Evolutionary conservation across 2,113 vertebrate genomes (phyloP), one percentile per base, ranked within the genome.

Genomic region (Prolemur simus): DNA sequence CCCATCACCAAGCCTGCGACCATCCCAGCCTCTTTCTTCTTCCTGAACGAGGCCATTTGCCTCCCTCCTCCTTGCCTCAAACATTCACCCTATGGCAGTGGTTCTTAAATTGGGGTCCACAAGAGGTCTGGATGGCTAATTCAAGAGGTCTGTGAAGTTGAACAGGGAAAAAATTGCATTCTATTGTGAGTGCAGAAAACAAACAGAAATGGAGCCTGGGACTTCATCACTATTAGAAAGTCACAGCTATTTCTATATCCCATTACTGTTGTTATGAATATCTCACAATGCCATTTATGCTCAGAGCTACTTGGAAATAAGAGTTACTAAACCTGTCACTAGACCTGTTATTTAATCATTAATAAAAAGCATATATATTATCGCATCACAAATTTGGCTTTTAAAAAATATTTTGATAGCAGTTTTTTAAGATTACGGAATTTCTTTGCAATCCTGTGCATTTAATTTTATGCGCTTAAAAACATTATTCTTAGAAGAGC

Each of bases 401-500:
- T 71, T 66, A 34, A 45, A 37, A 89, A 91, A 34, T 89, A 96
- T 95, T 97, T 87, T 96, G 87, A 80, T 89, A 58, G 77, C 52
- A 78, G 32, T 80, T 49, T 82, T 93, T 94, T 54, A 81, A 82
- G 94, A 68, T 45, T 32, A 54, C 47, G 12, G 34, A 77, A 81
- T 87, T 29, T 10, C 9, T 83, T 89, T 23, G 12, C 49, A 56
- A 68, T 66, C 68, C 49, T 87, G 32, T 42, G 12, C 32, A 56
- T 83, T 49, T 87, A 58, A 87, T 81, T 76, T 84, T 56, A 92
- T 82, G 8, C 45, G 58, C 52, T 76, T 47, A 63, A 80, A 68
- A 77, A 60, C 8, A 20, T 52, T 47, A 56, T 87, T 76, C 32
- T 82, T 56, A 86, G 63, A 63, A 68, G 49, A 27, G 2, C 17